Evolutionary conservation across 2,888 invertebrate genomes (phyloP).

Genomic region (Andrena praecox): DNA sequence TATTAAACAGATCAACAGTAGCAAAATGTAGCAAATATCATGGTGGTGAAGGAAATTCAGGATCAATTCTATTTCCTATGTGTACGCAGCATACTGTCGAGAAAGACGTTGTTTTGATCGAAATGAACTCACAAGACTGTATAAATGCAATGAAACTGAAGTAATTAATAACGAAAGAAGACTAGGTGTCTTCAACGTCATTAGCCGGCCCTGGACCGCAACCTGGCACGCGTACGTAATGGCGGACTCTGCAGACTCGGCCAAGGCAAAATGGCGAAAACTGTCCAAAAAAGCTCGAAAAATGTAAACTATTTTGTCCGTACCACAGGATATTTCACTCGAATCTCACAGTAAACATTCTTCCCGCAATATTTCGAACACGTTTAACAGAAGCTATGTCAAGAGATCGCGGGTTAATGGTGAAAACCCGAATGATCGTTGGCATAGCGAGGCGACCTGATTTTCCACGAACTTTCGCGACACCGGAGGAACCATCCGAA

Average conservation of each 20-base stretch:
- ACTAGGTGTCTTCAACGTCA: conserved; percentile 44
- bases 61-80: not conserved
- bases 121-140: not conserved
- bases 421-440: conserved; percentile 21
- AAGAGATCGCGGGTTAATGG: not conserved
- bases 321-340: too few relatives aligned
- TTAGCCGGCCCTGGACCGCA: conserved; percentile 69
- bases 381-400: not conserved
- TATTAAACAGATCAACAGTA: not conserved
- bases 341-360: not conserved
- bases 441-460: conserved; percentile 67
- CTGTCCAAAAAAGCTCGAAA: conserved; percentile 62
- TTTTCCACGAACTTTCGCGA: conserved; percentile 64
- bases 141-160: not conserved
- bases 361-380: not conserved
- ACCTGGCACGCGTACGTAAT: conserved; percentile 79
- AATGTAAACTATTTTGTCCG: conserved; percentile 4
- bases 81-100: too few relatives aligned
- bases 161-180: conserved; percentile 13
- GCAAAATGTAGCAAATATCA: not conserved
- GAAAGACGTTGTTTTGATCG: too few relatives aligned
- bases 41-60: not conserved
- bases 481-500: not conserved
- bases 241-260: conserved; percentile 81
- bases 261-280: conserved; percentile 83